Evolutionary conservation across 2,888 invertebrate genomes (phyloP).

Genomic region (Acrocera orbiculus): DNA sequence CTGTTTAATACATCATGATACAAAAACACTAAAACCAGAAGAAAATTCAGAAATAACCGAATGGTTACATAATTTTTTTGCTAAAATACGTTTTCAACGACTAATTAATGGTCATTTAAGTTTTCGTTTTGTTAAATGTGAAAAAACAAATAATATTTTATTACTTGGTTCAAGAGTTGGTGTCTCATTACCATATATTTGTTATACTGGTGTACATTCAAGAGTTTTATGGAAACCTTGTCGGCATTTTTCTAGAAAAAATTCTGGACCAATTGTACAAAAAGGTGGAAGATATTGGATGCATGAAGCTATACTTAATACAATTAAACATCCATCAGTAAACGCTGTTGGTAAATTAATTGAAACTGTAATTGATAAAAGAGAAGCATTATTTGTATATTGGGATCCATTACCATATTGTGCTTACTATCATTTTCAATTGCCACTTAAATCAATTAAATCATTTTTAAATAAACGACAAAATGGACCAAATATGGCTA

Average conservation of each 20-base stretch:
- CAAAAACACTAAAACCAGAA: slow-evolving; percentile 49
- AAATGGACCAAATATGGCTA: slow-evolving; percentile 8
- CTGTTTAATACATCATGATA: slow-evolving; percentile 49
- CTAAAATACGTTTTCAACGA: slow-evolving; percentile 42
- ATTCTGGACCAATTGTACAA: slow-evolving; percentile 35
- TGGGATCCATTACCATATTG: slow-evolving; percentile 79
- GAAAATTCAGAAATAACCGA: slow-evolving; percentile 47
- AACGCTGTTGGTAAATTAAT: slow-evolving; percentile 40
- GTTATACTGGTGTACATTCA: slow-evolving; percentile 51
- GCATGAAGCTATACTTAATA: slow-evolving; percentile 37
- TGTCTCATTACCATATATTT: slow-evolving; percentile 63
- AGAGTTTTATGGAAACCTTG: slow-evolving; percentile 45
- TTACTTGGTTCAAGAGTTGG: slow-evolving; percentile 58
- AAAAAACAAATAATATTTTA: slow-evolving; percentile 38
- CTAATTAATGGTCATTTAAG: slow-evolving; percentile 63
- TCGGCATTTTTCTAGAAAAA: slow-evolving; percentile 39
- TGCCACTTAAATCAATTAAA: slow-evolving; percentile 44
- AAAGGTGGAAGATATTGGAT: slow-evolving; percentile 38
- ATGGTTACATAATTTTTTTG: slow-evolving; percentile 57
- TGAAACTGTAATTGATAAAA: slow-evolving; percentile 53
- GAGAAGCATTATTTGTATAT: slow-evolving; percentile 62
- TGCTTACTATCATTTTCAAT: slow-evolving; percentile 66
- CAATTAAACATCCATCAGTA: slow-evolving; percentile 32
- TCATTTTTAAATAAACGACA: slow-evolving; percentile 35
- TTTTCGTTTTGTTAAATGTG: slow-evolving; percentile 53